phyloP scores from a whole-genome alignment of 1,140 invertebrate genomes.

The Harlomillsia oculata region DNA sequence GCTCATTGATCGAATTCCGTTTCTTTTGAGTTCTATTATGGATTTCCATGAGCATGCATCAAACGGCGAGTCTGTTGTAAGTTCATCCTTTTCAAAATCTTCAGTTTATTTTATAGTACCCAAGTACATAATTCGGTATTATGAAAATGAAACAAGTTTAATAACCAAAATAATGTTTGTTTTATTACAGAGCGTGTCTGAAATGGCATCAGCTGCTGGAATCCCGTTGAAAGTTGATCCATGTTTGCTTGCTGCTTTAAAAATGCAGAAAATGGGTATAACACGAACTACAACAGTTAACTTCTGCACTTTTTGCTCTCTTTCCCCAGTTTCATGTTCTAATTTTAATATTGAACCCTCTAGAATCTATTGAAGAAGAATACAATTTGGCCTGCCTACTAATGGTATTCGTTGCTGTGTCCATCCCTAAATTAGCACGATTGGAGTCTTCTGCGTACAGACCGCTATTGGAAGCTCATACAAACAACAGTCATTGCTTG shows the following conservation, averaged over 20 bases:
- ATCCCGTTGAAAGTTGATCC: constrained; percentile 89
- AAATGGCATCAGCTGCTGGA: constrained; percentile 94
- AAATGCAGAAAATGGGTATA: constrained; percentile 73
- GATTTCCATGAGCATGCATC: constrained; percentile 90
- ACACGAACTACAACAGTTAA: too few species aligned
- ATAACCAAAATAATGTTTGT: neutral
- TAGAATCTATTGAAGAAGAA: constrained; percentile 75
- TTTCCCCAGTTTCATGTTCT: neutral
- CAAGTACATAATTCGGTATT: neutral
- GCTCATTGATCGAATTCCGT: constrained; percentile 89
- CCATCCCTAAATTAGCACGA: constrained; percentile 89
- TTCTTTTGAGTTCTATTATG: constrained; percentile 84
- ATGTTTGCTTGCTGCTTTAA: constrained; percentile 74
- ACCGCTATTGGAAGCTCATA: constrained; percentile 85
- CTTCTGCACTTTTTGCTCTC: neutral
- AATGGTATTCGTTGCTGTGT: constrained; percentile 98
- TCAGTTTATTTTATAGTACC: constrained; percentile 4
- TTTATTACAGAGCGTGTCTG: constrained; percentile 63
- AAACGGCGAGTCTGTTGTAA: constrained; percentile 76
- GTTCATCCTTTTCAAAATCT: too few species aligned
- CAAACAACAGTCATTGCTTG: constrained; percentile 97
- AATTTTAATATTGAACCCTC: neutral
- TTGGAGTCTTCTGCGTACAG: constrained; percentile 79
- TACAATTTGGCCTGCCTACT: constrained; percentile 88
- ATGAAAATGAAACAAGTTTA: neutral